These are phyloP conservation scores for Cebidichthys violaceus DNA, from an alignment of 2,113 vertebrate genomes.

Conservation along the genomic window DNA sequence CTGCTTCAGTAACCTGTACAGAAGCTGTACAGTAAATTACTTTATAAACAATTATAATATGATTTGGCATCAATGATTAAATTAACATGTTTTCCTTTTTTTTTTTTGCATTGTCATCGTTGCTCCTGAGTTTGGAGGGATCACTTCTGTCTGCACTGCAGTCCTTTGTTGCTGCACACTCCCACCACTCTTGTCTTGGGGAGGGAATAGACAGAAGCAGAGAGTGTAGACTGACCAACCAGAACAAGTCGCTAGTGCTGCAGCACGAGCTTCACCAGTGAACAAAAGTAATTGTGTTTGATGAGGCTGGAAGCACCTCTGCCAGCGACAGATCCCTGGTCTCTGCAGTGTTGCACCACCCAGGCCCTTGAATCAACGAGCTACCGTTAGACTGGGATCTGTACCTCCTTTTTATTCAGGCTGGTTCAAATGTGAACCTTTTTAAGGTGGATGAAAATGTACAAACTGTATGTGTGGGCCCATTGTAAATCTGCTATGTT, in stretches of 20 bases:
- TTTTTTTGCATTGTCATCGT: not conserved
- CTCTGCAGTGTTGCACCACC: not conserved
- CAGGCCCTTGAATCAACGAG: not conserved
- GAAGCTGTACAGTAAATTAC: not conserved
- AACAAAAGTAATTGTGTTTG: slow-evolving; percentile 12
- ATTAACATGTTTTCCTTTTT: not conserved
- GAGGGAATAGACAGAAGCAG: not conserved
- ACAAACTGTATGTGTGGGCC: not conserved
- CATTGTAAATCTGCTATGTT: not conserved
- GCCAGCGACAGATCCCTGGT: not conserved
- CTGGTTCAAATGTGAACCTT: not conserved
- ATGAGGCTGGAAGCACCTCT: slow-evolving; percentile 14
- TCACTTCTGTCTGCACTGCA: slow-evolving; percentile 9
- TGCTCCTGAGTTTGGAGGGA: not conserved
- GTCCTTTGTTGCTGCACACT: slow-evolving; percentile 7
- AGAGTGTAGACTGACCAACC: not conserved
- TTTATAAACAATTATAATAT: not conserved
- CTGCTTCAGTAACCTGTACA: not conserved
- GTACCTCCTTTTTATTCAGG: not conserved
- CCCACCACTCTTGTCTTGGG: slow-evolving; percentile 2
- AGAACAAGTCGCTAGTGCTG: slow-evolving; percentile 14
- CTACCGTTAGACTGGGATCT: not conserved
- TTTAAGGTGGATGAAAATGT: not conserved
- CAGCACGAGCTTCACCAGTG: slow-evolving; percentile 13
- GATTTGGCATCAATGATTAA: not conserved